These are phyloP conservation scores for Argyra leucocephala DNA, from an alignment of 2,888 invertebrate genomes.

Conservation along the genomic window DNA sequence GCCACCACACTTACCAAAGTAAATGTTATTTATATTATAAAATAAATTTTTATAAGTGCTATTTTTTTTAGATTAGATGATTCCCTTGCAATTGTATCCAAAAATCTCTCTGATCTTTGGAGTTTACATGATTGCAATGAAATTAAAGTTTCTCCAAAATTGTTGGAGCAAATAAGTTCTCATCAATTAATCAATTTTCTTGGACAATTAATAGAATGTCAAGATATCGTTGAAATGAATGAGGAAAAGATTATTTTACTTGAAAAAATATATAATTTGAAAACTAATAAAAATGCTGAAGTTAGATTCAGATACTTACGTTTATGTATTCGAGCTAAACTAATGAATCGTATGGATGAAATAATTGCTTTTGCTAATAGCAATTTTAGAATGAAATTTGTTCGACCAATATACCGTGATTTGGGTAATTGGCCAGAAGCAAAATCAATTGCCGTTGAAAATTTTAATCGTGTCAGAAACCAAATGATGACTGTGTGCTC, in stretches of 20 bases:
- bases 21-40: constrained; percentile 32
- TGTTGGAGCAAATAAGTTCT: constrained; percentile 51
- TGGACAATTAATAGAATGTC: constrained; percentile 53
- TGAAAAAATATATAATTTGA: constrained; percentile 56
- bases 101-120: constrained; percentile 51
- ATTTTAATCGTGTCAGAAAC: constrained; percentile 58
- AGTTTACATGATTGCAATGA: constrained; percentile 42
- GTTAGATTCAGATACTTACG: constrained; percentile 69
- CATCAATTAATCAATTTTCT: constrained; percentile 62
- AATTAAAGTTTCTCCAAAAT: constrained; percentile 45
- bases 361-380: constrained; percentile 70
- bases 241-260: constrained; percentile 50
- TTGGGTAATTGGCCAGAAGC: constrained; percentile 69
- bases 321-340: constrained; percentile 63
- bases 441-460: constrained; percentile 57
- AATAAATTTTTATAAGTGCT: not conserved
- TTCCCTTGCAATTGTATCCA: constrained; percentile 54
- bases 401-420: constrained; percentile 78
- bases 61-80: constrained; percentile 53
- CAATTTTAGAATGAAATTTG: constrained; percentile 86
- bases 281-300: constrained; percentile 63
- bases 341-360: constrained; percentile 55
- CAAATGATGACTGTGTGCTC: constrained; percentile 79
- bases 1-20: constrained; percentile 79
- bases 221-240: constrained; percentile 40